Evolutionary conservation across 2,888 invertebrate genomes (phyloP).

Genomic region (Yponomeuta plumbellus): DNA sequence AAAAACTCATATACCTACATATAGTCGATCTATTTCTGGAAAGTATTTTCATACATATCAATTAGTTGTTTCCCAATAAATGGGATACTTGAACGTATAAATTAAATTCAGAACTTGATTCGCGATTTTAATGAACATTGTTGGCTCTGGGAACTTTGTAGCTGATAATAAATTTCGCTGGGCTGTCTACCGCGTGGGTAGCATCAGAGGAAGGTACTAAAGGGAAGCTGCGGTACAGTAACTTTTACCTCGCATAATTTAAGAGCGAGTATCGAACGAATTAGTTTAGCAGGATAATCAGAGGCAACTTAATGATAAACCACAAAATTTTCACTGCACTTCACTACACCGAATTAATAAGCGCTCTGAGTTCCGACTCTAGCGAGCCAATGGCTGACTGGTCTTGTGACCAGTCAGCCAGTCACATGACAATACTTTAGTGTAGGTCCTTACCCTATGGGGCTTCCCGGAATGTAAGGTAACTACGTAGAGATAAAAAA

Average conservation of each 20-base stretch:
- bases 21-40: background rate
- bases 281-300: background rate
- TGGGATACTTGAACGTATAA: slow-evolving; percentile 27
- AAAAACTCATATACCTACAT: too few relatives aligned
- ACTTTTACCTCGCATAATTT: too few relatives aligned
- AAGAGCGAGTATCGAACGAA: too few relatives aligned
- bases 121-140: slow-evolving; percentile 37
- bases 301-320: background rate
- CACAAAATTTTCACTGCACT: background rate
- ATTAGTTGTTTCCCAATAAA: background rate
- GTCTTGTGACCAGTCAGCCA: too few relatives aligned
- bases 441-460: too few relatives aligned
- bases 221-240: too few relatives aligned
- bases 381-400: background rate
- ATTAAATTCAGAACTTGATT: slow-evolving; percentile 39
- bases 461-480: too few relatives aligned
- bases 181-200: background rate
- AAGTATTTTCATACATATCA: background rate
- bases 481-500: too few relatives aligned
- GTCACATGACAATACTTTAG: too few relatives aligned
- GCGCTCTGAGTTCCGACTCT: background rate
- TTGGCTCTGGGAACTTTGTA: slow-evolving; percentile 20
- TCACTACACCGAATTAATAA: too few relatives aligned
- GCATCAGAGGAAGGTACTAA: too few relatives aligned
- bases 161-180: slow-evolving; percentile 1